Conservation (phyloP, 2,113 vertebrate genomes). For the Elachura formosa region DNA sequence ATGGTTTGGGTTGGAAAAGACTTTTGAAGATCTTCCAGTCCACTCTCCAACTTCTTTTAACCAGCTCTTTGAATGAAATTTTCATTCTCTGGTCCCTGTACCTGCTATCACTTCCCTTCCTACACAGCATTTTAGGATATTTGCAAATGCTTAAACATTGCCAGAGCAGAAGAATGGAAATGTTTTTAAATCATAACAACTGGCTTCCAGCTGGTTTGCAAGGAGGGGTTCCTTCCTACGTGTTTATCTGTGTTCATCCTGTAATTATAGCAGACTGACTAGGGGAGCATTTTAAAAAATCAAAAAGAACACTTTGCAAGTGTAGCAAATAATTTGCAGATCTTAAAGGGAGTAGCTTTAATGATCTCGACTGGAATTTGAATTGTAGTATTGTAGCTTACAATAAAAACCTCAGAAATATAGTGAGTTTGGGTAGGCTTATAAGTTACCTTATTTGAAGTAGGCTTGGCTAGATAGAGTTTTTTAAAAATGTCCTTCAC, state of each 20-base stretch:
- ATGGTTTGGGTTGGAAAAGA: not conserved
- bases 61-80: not conserved
- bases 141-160: not conserved
- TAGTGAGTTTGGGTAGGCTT: not conserved
- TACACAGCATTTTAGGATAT: not conserved
- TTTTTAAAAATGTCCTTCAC: not conserved
- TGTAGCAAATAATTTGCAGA: not conserved
- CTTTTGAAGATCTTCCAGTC: not conserved
- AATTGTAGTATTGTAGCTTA: not conserved
- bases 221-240: not conserved
- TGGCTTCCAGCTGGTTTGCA: conserved; percentile 35
- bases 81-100: not conserved
- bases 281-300: not conserved
- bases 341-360: not conserved
- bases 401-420: not conserved
- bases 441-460: not conserved
- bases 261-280: not conserved
- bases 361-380: not conserved
- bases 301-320: not conserved
- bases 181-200: conserved; percentile 10
- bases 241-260: conserved; percentile 25
- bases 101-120: not conserved
- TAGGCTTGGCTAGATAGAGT: not conserved
- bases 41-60: not conserved
- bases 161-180: not conserved